Conservation (phyloP, 2,113 vertebrate species). For the Pseudorasbora parva region DNA sequence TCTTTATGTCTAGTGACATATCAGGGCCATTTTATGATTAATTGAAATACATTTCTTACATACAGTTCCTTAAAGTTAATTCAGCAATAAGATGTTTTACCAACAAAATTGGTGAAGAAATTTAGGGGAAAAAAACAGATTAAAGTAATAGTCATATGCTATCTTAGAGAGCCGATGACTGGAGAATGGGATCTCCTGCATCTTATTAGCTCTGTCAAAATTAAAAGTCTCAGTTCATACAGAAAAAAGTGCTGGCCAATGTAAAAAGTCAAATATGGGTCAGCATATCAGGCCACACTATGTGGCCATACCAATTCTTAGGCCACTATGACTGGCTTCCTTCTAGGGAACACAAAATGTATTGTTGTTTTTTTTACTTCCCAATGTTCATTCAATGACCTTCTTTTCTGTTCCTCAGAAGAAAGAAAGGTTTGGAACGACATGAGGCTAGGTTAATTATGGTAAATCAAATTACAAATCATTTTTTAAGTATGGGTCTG, state of each 20-base stretch:
- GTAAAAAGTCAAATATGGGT: too few relatives aligned
- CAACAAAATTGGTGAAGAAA: not conserved
- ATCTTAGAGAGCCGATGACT: not conserved
- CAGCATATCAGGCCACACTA: too few relatives aligned
- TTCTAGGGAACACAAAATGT: too few relatives aligned
- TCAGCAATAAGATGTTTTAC: not conserved
- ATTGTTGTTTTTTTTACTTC: not conserved
- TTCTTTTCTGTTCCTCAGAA: not conserved
- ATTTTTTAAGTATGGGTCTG: not conserved
- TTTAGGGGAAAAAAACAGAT: not conserved
- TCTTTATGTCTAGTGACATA: too few relatives aligned
- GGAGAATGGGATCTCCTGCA: too few relatives aligned
- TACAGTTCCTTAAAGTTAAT: too few relatives aligned
- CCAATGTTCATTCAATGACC: not conserved
- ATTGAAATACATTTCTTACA: too few relatives aligned
- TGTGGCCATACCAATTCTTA: too few relatives aligned
- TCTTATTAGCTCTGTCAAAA: too few relatives aligned
- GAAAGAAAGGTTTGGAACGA: not conserved
- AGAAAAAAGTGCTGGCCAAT: not conserved
- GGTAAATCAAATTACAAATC: not conserved
- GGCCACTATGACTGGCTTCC: too few relatives aligned
- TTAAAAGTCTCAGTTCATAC: not conserved
- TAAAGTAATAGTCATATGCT: not conserved
- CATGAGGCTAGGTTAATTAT: not conserved
- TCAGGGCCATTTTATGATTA: too few relatives aligned